Percentiles rank a stretch among this genome's conserved stretches.
Evolutionary conservation across 2,113 vertebrate species (phyloP).

Genomic region (Isichthys henryi): DNA sequence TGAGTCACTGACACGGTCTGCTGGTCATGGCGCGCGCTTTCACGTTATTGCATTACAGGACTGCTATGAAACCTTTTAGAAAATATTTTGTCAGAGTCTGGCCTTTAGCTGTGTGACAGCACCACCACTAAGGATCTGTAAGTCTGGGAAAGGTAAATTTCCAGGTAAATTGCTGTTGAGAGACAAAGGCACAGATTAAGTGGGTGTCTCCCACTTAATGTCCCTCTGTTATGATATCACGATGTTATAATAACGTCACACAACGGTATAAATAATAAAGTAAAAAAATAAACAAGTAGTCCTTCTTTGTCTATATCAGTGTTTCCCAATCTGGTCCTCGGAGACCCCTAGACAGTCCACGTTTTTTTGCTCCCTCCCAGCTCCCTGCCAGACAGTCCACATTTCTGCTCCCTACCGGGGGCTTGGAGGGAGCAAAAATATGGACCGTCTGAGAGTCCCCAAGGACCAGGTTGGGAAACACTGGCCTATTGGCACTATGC

Average conservation of each 20-base stretch:
- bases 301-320: slow-evolving; percentile 39
- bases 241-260: neutral
- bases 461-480: neutral
- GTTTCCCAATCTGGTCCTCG: slow-evolving; percentile 24
- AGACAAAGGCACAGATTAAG: slow-evolving; percentile 9
- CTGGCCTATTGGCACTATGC: neutral
- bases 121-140: neutral
- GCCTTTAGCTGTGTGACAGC: neutral
- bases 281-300: slow-evolving; percentile 35
- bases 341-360: neutral
- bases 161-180: neutral
- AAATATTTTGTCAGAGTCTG: neutral
- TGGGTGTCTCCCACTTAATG: neutral
- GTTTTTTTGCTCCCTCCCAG: neutral
- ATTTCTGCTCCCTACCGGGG: neutral
- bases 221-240: neutral
- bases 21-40: neutral
- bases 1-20: neutral
- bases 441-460: neutral
- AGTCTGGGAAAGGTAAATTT: neutral
- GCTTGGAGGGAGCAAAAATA: neutral
- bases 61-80: neutral
- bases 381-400: neutral
- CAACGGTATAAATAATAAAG: too few species aligned
- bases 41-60: neutral